Evolutionary conservation across 1,140 invertebrate species (phyloP), one percentile per base, ranked within the genome.

Genomic region (Atopsyche davidsoni): DNA sequence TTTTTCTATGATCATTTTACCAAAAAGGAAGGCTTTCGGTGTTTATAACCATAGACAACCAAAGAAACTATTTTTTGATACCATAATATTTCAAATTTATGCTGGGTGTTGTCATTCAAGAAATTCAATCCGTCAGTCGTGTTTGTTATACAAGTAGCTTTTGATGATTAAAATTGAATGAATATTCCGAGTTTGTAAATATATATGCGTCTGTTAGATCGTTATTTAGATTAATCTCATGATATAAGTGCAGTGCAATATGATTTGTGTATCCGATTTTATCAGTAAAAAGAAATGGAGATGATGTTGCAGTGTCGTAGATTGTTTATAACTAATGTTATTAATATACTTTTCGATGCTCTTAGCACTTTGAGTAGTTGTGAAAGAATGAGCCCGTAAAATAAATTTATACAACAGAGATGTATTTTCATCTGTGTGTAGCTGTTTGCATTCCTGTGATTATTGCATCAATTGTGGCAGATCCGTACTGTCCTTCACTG

Each of bases 401-500:
- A n/a, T n/a, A n/a, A n/a, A n/a, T n/a, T n/a, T n/a, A n/a, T n/a
- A n/a, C n/a, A n/a, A n/a, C n/a, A n/a, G n/a, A n/a, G n/a, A n/a
- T n/a, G n/a, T n/a, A n/a, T n/a, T n/a, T n/a, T n/a, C n/a, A n/a
- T n/a, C n/a, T n/a, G n/a, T n/a, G n/a, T n/a, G n/a, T n/a, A n/a
- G n/a, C n/a, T n/a, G n/a, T n/a, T n/a, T n/a, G n/a, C 6, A 28
- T 28, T n/a, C 6, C n/a, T 28, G n/a, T 28, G 6, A 28, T 28
- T 28, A 28, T 28, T 28, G 24, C n/a, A 7, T 28, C n/a, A 6
- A n/a, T n/a, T 28, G 6, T 25, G 16, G 47, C 28, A 7, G 47
- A 50, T 25, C 28, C 40, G 21, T 65, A 63, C 43, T 72, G 70
- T 57, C 70, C 70, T 18, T 72, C 70, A n/a, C 51, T 72, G 34